phyloP scores from a whole-genome alignment of 2,888 invertebrate genomes.

The Cantharis flavilabris region DNA sequence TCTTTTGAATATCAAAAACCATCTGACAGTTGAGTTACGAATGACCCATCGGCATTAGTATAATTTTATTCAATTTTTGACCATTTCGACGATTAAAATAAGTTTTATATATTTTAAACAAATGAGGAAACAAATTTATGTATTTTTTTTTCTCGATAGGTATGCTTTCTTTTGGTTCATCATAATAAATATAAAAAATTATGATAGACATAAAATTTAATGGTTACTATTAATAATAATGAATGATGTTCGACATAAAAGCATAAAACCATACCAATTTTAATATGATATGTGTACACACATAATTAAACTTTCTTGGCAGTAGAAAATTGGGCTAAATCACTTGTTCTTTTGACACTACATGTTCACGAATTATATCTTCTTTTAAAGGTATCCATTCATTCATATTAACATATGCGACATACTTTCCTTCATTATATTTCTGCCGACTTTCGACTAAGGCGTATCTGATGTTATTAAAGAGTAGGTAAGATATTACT shows the following conservation, averaged over 20 bases:
- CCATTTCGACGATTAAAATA: background rate
- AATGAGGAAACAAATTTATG: background rate
- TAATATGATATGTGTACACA: background rate
- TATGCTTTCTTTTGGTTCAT: background rate
- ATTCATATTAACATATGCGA: background rate
- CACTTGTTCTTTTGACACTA: conserved; percentile 2
- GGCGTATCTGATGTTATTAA: background rate
- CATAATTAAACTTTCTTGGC: background rate
- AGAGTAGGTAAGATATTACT: background rate
- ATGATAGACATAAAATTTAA: background rate
- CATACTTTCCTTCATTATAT: background rate
- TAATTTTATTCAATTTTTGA: background rate
- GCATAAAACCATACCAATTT: background rate
- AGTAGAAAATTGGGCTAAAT: conserved; percentile 2
- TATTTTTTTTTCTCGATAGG: background rate
- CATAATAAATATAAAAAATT: background rate
- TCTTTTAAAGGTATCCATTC: conserved; percentile 3
- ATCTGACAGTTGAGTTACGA: background rate
- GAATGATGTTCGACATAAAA: background rate
- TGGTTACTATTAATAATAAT: background rate
- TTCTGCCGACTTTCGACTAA: background rate
- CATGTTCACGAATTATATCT: background rate
- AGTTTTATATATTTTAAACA: background rate
- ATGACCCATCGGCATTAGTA: background rate
- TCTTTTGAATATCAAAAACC: background rate